Evolutionary conservation across 2,888 invertebrate species (phyloP).

Genomic region (Dicranocentrus wangi): DNA sequence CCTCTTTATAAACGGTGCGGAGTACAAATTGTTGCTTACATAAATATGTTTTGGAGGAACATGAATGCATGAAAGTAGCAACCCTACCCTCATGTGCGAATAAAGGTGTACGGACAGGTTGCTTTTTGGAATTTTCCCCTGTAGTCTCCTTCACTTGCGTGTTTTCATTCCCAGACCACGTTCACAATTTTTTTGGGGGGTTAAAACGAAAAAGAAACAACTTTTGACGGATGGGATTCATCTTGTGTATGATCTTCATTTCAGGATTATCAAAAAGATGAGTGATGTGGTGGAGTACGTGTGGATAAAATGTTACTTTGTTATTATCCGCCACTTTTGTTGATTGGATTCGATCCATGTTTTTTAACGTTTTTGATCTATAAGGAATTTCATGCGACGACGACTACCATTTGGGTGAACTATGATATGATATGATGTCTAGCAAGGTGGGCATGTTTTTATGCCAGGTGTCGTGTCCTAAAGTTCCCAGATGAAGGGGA

Average conservation of each 20-base stretch:
- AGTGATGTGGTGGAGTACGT: background rate
- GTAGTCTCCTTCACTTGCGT: background rate
- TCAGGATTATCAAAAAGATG: conserved; percentile 8
- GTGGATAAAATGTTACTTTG: background rate
- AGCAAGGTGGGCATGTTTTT: background rate
- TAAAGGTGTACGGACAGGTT: background rate
- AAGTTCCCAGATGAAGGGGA: background rate
- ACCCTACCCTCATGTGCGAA: background rate
- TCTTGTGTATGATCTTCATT: background rate
- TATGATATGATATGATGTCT: background rate
- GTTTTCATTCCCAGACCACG: background rate
- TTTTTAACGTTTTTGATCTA: background rate
- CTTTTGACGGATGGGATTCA: conserved; percentile 6
- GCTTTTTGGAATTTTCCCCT: background rate
- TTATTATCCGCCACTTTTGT: conserved; percentile 3
- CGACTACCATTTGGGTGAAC: too few species aligned
- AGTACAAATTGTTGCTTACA: too few species aligned
- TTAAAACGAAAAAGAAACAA: conserved; percentile 14
- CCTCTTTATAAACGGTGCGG: too few species aligned
- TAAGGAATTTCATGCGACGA: background rate
- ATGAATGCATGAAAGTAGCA: too few species aligned
- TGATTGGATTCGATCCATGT: conserved; percentile 8
- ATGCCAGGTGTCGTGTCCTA: conserved; percentile 18
- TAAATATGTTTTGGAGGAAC: too few species aligned
- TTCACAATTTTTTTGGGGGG: background rate